Evolutionary conservation across 2,888 invertebrate species (phyloP), one percentile per base, ranked within the genome.

Genomic region (Cynaeus angustus): DNA sequence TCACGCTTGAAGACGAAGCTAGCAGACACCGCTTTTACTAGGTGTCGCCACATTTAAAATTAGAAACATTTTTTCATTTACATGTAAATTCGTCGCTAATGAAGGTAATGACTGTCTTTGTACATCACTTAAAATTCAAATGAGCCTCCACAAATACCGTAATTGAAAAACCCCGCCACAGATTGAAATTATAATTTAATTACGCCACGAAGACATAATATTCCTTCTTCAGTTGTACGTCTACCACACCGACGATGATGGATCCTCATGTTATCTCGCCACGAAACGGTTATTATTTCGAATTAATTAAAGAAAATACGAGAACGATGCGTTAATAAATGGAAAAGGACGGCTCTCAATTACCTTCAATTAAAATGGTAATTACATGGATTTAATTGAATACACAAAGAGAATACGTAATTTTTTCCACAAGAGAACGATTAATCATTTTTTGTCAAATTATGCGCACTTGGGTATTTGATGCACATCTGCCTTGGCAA

Each of bases 371-470:
- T 62, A 50, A 62, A 48, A 33, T 12, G 37, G 62, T 62, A 62
- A 62, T 62, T 62, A 62, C 50, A 8, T 8, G 21, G 50, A 37
- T 62, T 50, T 62, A 62, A 62, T 62, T 61, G 61, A 61, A 61
- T 33, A 12, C 16, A 43, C 12, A 43, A 43, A 16, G 9, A 48
- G 48, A 48, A 26, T n/a, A 52, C 30, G 13, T 14, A 53, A 30
- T 13, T 14, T 37, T 37, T 37, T 53, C 37, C 4, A 21, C 33
- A 3, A 33, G 28, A 28, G n/a, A 28, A 13, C 52, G 30, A 52
- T 52, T 52, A 52, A 52, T 52, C 52, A 52, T 12, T 52, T 52
- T 33, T 28, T 28, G 30, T 33, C 30, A 33, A 52, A 52, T 28
- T 28, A 7, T 1, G n/a, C 1, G 13, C 28, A 28, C 33, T 52